A percentile compares a stretch with the other conserved stretches of the same genome.
Conservation (phyloP, 2,888 invertebrate species). For the Drymonia ruficornis region DNA sequence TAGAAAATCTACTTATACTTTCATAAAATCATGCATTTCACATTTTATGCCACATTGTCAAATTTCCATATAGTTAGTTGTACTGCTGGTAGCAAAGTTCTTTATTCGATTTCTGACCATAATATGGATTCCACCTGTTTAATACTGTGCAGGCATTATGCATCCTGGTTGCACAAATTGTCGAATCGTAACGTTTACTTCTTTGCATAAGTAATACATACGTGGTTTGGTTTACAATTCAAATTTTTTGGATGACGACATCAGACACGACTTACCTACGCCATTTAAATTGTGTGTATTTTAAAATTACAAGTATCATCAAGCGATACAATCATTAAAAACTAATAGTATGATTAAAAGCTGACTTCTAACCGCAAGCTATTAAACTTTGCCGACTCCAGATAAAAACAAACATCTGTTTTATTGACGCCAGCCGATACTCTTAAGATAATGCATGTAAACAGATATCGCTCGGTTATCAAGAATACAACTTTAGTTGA, state of each 20-base stretch:
- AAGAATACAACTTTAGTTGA: conserved; percentile 59
- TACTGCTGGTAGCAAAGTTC: too few relatives aligned
- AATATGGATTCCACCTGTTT: neutral
- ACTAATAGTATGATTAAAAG: neutral
- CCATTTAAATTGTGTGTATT: conserved; percentile 1
- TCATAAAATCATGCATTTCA: too few relatives aligned
- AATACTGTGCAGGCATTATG: neutral
- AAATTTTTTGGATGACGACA: conserved; percentile 29
- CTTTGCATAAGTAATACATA: conserved; percentile 19
- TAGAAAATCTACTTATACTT: too few relatives aligned
- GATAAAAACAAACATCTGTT: conserved; percentile 58
- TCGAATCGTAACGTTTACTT: conserved; percentile 23
- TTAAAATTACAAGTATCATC: neutral
- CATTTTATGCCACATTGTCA: too few relatives aligned
- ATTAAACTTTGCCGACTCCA: conserved; percentile 29
- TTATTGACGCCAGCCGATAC: conserved; percentile 45
- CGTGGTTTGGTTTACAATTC: conserved; percentile 35
- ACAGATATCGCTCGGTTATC: conserved; percentile 59
- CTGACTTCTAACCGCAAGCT: conserved; percentile 12
- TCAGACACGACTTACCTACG: conserved; percentile 10
- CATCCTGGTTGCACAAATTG: conserved; percentile 18
- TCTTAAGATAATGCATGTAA: conserved; percentile 50
- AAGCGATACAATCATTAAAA: neutral
- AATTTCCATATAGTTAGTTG: too few relatives aligned
- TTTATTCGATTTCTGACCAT: too few relatives aligned